These are phyloP conservation scores for Oreonectes daqikongensis DNA, from an alignment of 2,797 vertebrate species.

Conservation along the genomic window DNA sequence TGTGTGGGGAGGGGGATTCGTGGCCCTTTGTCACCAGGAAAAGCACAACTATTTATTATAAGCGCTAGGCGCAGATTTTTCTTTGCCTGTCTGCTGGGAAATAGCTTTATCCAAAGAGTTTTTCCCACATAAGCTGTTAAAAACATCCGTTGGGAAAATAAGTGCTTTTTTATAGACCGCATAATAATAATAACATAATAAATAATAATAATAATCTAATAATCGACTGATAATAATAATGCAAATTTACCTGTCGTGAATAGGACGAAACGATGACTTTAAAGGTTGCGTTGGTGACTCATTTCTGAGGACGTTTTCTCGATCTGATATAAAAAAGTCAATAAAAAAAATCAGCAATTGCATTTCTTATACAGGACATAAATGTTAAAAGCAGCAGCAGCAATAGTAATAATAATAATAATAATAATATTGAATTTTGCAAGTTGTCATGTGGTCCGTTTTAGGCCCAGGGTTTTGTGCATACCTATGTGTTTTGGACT, in stretches of 20 bases:
- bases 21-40: slow-evolving; percentile 74
- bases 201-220: neutral
- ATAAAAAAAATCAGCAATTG: slow-evolving; percentile 28
- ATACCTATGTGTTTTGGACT: slow-evolving; percentile 96
- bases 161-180: neutral
- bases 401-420: too few species aligned
- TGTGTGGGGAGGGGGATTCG: slow-evolving; percentile 73
- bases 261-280: slow-evolving; percentile 92
- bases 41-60: slow-evolving; percentile 68
- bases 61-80: slow-evolving; percentile 49
- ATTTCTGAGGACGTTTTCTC: slow-evolving; percentile 85
- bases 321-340: slow-evolving; percentile 74
- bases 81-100: slow-evolving; percentile 44
- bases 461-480: slow-evolving; percentile 12
- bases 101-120: slow-evolving; percentile 39
- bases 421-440: too few species aligned
- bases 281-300: slow-evolving; percentile 88
- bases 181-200: slow-evolving; percentile 17
- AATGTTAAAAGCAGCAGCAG: neutral
- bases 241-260: slow-evolving; percentile 88
- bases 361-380: neutral
- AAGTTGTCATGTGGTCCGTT: neutral
- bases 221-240: slow-evolving; percentile 2
- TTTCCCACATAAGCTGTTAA: slow-evolving; percentile 2
- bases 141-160: neutral